Conservation (phyloP, 2,888 invertebrate species). For the Isotomurus palustris region DNA sequence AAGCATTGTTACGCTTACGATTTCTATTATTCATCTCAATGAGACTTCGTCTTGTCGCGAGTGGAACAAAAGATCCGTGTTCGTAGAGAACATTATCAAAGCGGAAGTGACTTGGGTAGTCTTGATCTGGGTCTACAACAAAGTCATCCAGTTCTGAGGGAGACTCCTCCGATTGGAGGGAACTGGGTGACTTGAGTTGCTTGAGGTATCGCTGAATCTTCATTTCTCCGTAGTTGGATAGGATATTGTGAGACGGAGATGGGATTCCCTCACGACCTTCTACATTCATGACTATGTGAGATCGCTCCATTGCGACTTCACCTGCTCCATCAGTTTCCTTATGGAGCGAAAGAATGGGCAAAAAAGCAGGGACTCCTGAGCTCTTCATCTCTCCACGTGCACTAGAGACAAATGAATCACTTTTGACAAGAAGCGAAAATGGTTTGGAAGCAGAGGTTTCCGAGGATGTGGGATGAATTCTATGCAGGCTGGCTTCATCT, state of each 20-base stretch:
- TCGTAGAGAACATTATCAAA: constrained; percentile 43
- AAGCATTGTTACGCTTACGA: constrained; percentile 15
- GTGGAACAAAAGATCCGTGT: constrained; percentile 44
- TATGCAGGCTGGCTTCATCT: too few species aligned
- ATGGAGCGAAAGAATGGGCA: not conserved
- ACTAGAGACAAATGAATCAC: too few species aligned
- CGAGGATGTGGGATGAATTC: too few species aligned
- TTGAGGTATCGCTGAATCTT: constrained; percentile 45
- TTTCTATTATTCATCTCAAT: constrained; percentile 45
- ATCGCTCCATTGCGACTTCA: constrained; percentile 1
- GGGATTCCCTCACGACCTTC: constrained; percentile 12
- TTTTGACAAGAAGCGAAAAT: too few species aligned
- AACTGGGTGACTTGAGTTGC: constrained; percentile 37
- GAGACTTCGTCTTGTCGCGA: constrained; percentile 42
- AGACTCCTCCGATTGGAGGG: constrained; percentile 27
- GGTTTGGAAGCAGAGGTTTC: too few species aligned
- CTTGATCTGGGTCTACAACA: constrained; percentile 16
- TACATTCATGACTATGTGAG: constrained; percentile 7
- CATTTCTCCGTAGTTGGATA: constrained; percentile 43
- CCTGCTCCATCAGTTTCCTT: not conserved
- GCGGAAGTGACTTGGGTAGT: constrained; percentile 21
- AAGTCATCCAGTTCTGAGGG: constrained; percentile 20
- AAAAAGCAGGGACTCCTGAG: not conserved
- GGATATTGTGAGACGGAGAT: constrained; percentile 38
- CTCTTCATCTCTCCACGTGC: not conserved